Evolutionary conservation across 2,797 vertebrate genomes (phyloP), one percentile per base, ranked within the genome.

Genomic region (Crenichthys baileyi): DNA sequence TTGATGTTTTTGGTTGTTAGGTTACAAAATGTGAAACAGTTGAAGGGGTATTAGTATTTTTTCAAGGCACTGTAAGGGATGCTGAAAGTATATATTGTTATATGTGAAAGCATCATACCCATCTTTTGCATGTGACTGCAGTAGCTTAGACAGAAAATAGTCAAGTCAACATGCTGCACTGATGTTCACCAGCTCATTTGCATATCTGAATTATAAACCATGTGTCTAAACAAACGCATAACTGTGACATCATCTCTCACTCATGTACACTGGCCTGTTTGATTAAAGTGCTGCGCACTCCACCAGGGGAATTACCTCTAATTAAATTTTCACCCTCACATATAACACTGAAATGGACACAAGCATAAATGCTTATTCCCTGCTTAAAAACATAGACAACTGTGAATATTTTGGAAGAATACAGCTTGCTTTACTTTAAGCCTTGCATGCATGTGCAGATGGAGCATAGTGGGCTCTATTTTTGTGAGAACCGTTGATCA

Each of bases 401-500:
- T 22, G 7, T 15, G 15, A 36, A 31, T 58, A 55, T 29, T 84
- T 26, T 9, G 15, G 31, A 24, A 46, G 78, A 20, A 83, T 20
- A 48, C 48, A 63, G 18, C 15, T 78, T 55, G 55, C 75, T 22
- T 68, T 46, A 72, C 83, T 61, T 77, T 56, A 73, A 65, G 48
- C n/a, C 15, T 24, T 29, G 55, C 53, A 24, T 67, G 50, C 65
- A 29, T 77, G 56, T 70, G 72, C 79, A 73, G 56, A 70, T 56
- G 71, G 26, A 76, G 81, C 29, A 44, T 46, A 72, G 75, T 46
- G 56, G 77, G 82, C 84, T 89, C 91, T 90, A 92, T 95, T 92
- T 93, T 92, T 91, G 85, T 84, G 78, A 77, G 79, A 83, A 85
- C 88, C 58, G 80, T 90, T 90, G 89, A 91, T 89, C 83, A 86